phyloP scores from a whole-genome alignment of 1,140 invertebrate species.

The Bombus confusus region DNA sequence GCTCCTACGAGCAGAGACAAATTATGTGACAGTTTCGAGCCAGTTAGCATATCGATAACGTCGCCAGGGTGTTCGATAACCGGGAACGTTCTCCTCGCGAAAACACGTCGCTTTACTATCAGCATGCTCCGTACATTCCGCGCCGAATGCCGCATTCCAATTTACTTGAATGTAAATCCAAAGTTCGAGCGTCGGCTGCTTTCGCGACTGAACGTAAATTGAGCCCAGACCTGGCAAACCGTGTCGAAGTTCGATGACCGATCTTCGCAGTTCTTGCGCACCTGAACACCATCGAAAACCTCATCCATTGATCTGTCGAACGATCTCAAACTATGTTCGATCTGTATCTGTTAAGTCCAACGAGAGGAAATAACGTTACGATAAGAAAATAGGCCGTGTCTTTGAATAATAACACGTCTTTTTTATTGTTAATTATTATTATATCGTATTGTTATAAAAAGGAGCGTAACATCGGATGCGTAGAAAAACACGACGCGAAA shows the following conservation, averaged over 20 bases:
- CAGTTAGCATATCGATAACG: constrained; percentile 41
- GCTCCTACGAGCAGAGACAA: neutral
- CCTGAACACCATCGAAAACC: neutral
- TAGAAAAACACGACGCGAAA: neutral
- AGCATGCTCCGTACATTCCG: constrained; percentile 3
- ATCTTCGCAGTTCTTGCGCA: constrained; percentile 6
- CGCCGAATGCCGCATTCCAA: constrained; percentile 31
- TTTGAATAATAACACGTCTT: neutral
- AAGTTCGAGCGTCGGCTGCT: constrained; percentile 26
- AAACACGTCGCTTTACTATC: constrained; percentile 31
- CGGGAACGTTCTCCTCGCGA: neutral
- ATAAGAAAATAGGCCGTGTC: neutral
- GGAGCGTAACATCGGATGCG: no score
- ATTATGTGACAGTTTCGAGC: constrained; percentile 23
- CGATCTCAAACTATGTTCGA: neutral
- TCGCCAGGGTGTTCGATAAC: constrained; percentile 11
- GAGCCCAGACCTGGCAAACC: constrained; percentile 10
- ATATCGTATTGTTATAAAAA: no score
- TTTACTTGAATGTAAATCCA: constrained; percentile 46
- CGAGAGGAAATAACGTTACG: no score
- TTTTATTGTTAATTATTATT: neutral
- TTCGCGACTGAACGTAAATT: constrained; percentile 18
- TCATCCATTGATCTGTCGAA: no score
- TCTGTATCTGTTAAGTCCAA: neutral
- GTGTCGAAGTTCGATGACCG: constrained; percentile 38